A percentile compares a stretch with the other conserved stretches of the same genome.
Evolutionary conservation across 2,797 vertebrate species (phyloP).

Genomic region (Platalea minor): DNA sequence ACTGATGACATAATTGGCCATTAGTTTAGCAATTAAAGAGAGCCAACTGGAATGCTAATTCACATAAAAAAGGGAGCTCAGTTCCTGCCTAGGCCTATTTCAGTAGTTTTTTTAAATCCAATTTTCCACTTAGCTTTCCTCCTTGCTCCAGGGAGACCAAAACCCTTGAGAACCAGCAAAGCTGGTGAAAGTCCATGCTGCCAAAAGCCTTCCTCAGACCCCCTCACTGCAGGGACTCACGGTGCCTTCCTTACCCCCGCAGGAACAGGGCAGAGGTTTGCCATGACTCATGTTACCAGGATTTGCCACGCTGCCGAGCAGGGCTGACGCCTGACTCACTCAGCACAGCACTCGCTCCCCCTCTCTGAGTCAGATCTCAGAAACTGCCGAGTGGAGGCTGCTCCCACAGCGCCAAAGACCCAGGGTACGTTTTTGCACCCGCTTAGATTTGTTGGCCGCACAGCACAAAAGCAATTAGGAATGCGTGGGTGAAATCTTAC

Average conservation of each 20-base stretch:
- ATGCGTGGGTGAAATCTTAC: neutral
- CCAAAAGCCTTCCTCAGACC: neutral
- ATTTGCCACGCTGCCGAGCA: neutral
- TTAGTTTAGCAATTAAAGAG: constrained; percentile 11
- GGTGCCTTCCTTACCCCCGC: neutral
- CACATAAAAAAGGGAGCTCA: neutral
- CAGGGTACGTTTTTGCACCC: neutral
- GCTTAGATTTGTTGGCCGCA: accelerated
- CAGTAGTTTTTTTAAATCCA: neutral
- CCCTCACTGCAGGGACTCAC: accelerated
- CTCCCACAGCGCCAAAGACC: neutral
- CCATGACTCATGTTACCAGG: neutral
- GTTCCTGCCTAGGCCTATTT: neutral
- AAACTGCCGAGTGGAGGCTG: neutral
- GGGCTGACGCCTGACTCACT: neutral
- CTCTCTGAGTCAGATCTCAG: neutral
- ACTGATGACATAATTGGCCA: constrained; percentile 20
- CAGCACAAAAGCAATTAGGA: neutral
- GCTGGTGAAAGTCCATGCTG: neutral
- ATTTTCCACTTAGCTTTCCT: neutral
- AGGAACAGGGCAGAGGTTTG: neutral
- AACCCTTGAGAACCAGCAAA: neutral
- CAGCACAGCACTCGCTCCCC: neutral
- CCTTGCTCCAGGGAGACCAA: neutral
- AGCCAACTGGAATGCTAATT: constrained; percentile 27